phyloP scores from a whole-genome alignment of 2,888 invertebrate genomes.

The Antitype chi region DNA sequence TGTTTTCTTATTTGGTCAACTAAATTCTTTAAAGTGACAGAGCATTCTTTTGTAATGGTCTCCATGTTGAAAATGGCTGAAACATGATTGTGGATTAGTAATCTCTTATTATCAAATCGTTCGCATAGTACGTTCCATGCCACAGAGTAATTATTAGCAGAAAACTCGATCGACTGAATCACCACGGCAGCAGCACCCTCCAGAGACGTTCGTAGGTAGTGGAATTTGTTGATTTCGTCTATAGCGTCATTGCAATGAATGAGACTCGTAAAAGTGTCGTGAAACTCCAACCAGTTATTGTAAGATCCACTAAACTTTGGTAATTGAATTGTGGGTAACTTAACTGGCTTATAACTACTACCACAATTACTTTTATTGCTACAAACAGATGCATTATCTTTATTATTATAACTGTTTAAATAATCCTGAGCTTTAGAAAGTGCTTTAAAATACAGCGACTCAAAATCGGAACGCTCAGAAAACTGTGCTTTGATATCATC shows the following conservation, averaged over 20 bases:
- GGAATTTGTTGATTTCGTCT: slow-evolving; percentile 10
- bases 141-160: background rate
- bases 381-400: background rate
- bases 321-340: background rate
- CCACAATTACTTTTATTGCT: background rate
- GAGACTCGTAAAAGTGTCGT: slow-evolving; percentile 9
- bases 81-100: slow-evolving; percentile 11
- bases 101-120: background rate
- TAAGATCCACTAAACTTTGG: slow-evolving; percentile 3
- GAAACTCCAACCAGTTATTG: slow-evolving; percentile 8
- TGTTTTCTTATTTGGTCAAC: slow-evolving; percentile 5
- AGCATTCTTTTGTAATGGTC: background rate
- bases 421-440: background rate
- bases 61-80: background rate
- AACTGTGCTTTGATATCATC: slow-evolving; percentile 6
- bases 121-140: slow-evolving; percentile 4
- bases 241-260: slow-evolving; percentile 8
- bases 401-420: background rate
- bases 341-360: background rate
- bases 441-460: background rate
- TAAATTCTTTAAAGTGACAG: slow-evolving; percentile 1
- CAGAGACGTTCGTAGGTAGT: slow-evolving; percentile 7
- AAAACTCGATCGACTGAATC: slow-evolving; percentile 1
- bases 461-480: background rate
- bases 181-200: slow-evolving; percentile 5